Evolutionary conservation across 1,140 invertebrate species (phyloP), one percentile per base, ranked within the genome.

Genomic region (Macrostomum lignano): DNA sequence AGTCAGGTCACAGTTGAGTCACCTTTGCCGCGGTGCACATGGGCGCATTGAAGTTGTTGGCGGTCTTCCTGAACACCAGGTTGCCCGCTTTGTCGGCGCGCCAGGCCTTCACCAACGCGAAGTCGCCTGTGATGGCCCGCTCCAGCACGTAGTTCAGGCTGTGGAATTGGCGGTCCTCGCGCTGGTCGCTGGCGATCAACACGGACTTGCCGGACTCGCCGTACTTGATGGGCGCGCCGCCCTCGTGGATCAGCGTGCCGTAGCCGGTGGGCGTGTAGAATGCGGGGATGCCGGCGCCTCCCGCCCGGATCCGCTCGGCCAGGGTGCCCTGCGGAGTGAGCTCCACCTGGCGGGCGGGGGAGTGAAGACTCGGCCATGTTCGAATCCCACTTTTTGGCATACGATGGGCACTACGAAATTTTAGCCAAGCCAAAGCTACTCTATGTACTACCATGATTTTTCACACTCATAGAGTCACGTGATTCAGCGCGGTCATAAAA

Each of bases 251-350:
- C 15, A 94, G 60, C 2, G 91, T 98, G 7, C 81, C 82, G 52
- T 66, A 86, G 1, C 72, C 86, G 20, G 91, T 96, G 1, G 84
- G 74, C 11, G 88, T 98, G 42, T 70, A 98, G 59, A 98, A 96
- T 1, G 84, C 88, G 17, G 88, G 86, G 40, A 98, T 82, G 15
- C 86, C 91, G 25, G 86, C 82, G 25, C 86, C 86, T 33, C 82
- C 82, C 21, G 81, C 78, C 41, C 84, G 60, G 28, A 93, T 70
- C 38, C 76, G 64, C 60, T 94, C 84, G 2, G 84, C 82, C 32
- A 93, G 54, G 11, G 82, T 91, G 9, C 82, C 82, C 66, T 70
- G 43, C 14, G 40, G 35, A 36, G 15, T 33, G 11, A 33, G 26
- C 26, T 33, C 32, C 4, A 33, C 9, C 60, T 88, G n/a, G n/a